phyloP scores from a whole-genome alignment of 1,140 invertebrate genomes.

The Drosophila kohkoa region DNA sequence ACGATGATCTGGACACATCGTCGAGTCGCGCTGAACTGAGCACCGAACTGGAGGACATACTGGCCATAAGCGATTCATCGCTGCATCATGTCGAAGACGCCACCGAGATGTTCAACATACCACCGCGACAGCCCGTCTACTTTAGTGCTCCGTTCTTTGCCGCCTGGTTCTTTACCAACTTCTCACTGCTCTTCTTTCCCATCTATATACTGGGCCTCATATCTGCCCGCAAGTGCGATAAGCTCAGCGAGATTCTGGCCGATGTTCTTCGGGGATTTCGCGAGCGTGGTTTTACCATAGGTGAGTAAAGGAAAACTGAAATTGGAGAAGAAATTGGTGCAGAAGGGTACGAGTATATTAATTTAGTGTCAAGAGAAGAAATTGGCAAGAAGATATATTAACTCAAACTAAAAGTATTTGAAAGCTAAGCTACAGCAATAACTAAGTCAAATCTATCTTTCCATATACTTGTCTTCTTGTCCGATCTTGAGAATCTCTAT shows the following conservation, averaged over 20 bases:
- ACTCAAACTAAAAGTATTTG: too few relatives aligned
- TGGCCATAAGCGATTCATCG: constrained; percentile 85
- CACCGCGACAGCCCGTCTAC: constrained; percentile 72
- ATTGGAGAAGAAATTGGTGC: too few relatives aligned
- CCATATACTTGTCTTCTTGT: too few relatives aligned
- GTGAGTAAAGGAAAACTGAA: constrained; percentile 84
- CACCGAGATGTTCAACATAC: constrained; percentile 82
- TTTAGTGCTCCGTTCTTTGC: constrained; percentile 96
- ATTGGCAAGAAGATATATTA: too few relatives aligned
- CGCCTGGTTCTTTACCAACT: constrained; percentile 97
- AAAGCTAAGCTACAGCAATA: too few relatives aligned
- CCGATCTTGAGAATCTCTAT: too few relatives aligned
- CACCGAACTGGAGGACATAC: constrained; percentile 84
- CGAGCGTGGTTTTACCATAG: constrained; percentile 94
- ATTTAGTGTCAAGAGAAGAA: too few relatives aligned
- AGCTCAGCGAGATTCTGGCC: constrained; percentile 90
- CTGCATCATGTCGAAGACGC: constrained; percentile 81
- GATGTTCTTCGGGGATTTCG: constrained; percentile 93
- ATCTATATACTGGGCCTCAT: constrained; percentile 92
- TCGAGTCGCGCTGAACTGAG: constrained; percentile 82
- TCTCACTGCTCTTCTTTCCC: constrained; percentile 95
- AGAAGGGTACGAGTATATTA: too few relatives aligned
- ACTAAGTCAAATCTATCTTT: too few relatives aligned
- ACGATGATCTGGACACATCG: constrained; percentile 84
- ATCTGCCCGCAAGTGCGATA: constrained; percentile 90